phyloP scores from a whole-genome alignment of 2,888 invertebrate genomes.

The Amphipoea oculea region DNA sequence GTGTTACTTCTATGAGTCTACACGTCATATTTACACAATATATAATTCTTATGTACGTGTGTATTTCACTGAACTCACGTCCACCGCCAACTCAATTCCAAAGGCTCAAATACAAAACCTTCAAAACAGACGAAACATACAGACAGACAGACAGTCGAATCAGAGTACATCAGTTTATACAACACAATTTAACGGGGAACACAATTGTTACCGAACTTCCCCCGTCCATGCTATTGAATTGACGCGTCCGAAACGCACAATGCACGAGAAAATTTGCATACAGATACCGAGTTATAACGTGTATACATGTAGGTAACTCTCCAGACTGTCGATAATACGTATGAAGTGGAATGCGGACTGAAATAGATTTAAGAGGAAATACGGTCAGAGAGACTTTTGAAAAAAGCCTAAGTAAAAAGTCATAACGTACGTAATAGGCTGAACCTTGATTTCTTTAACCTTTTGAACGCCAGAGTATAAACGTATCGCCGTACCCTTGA shows the following conservation, averaged over 20 bases:
- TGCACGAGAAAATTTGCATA: conserved; percentile 81
- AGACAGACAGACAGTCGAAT: conserved; percentile 44
- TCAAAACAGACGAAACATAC: conserved; percentile 55
- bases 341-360: conserved; percentile 44
- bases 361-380: conserved; percentile 44
- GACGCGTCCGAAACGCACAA: conserved; percentile 77
- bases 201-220: conserved; percentile 78
- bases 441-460: too few species aligned
- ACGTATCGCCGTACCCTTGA: too few species aligned
- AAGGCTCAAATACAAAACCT: conserved; percentile 31
- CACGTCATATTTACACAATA: too few species aligned
- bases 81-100: not conserved
- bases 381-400: too few species aligned
- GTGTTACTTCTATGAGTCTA: not conserved
- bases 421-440: too few species aligned
- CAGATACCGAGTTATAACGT: conserved; percentile 70
- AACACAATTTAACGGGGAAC: conserved; percentile 80
- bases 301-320: conserved; percentile 19
- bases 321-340: conserved; percentile 51
- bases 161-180: conserved; percentile 64
- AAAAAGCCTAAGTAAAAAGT: too few species aligned
- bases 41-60: too few species aligned
- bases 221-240: conserved; percentile 71
- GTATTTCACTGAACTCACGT: not conserved
- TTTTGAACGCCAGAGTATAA: too few species aligned